A percentile compares a stretch with the other conserved stretches of the same genome.
Evolutionary conservation across 2,797 vertebrate genomes (phyloP).

Genomic region (Limnodromus scolopaceus): DNA sequence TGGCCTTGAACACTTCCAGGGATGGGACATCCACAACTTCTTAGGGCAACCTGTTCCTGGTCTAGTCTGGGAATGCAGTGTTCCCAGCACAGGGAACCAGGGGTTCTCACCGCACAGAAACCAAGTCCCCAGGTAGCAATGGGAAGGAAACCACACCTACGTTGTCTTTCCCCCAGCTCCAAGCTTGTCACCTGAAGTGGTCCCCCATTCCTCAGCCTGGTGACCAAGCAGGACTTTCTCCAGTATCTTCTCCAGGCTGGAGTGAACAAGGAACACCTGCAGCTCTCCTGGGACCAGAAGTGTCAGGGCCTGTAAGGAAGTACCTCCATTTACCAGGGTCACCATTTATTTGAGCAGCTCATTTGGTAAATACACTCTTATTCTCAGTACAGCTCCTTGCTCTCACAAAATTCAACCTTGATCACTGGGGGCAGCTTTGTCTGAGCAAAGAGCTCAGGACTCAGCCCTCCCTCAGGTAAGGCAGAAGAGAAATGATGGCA

Average conservation of each 20-base stretch:
- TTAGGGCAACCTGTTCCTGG: neutral
- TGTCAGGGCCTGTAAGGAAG: neutral
- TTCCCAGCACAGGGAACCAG: neutral
- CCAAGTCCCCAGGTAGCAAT: accelerated
- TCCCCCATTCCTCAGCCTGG: neutral
- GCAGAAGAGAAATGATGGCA: neutral
- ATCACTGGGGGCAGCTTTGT: neutral
- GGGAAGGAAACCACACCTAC: neutral
- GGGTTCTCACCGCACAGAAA: neutral
- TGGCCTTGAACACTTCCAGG: too few relatives aligned
- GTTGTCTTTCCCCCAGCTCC: neutral
- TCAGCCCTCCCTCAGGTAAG: neutral
- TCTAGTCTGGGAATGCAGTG: neutral
- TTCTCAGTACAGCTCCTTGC: neutral
- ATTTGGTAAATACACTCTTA: neutral
- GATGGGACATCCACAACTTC: too few relatives aligned
- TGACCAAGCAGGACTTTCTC: neutral
- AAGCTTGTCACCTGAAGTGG: neutral
- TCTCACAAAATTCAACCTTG: neutral
- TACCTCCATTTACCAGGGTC: neutral
- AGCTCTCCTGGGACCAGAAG: neutral
- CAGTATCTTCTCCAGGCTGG: neutral
- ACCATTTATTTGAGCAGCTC: neutral
- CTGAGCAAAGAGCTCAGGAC: neutral
- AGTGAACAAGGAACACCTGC: neutral